These are phyloP conservation scores for Tupaia chinensis DNA, from an alignment of 2,113 vertebrate genomes.

Conservation along the genomic window DNA sequence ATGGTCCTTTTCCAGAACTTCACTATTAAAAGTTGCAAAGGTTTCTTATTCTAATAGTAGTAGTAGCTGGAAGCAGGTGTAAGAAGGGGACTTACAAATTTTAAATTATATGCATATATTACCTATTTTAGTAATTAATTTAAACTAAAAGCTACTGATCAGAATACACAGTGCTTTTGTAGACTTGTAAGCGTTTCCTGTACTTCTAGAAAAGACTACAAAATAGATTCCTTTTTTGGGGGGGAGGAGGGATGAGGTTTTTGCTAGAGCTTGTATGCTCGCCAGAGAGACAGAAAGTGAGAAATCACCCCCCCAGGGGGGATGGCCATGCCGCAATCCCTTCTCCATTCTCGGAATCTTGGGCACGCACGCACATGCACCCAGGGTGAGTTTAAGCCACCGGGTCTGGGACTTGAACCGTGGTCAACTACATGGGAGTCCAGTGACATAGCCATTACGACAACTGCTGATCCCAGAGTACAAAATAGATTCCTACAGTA, in stretches of 20 bases:
- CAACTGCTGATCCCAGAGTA: background rate
- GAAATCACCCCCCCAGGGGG: too few relatives aligned
- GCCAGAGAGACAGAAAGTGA: too few relatives aligned
- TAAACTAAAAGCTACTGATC: conserved; percentile 44
- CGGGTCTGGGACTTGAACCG: too few relatives aligned
- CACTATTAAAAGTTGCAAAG: conserved; percentile 23
- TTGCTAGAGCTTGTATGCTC: too few relatives aligned
- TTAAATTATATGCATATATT: conserved; percentile 14
- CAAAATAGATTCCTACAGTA: background rate
- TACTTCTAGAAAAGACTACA: conserved; percentile 37
- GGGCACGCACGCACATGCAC: too few relatives aligned
- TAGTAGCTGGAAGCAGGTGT: background rate
- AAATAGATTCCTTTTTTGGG: background rate
- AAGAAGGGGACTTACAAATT: conserved; percentile 8
- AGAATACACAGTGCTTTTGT: background rate
- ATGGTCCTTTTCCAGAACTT: conserved; percentile 36
- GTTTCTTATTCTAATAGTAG: conserved; percentile 52
- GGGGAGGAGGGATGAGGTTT: too few relatives aligned
- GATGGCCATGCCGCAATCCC: too few relatives aligned
- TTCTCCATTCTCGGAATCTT: too few relatives aligned
- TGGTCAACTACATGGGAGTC: too few relatives aligned
- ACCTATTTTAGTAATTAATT: conserved; percentile 46
- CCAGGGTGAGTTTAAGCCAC: too few relatives aligned
- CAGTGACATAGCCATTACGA: too few relatives aligned
- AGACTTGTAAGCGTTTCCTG: conserved; percentile 17